Percentiles rank a stretch among this genome's conserved stretches.
phyloP scores from a whole-genome alignment of 2,113 vertebrate genomes.

The Mormoops blainvillei region DNA sequence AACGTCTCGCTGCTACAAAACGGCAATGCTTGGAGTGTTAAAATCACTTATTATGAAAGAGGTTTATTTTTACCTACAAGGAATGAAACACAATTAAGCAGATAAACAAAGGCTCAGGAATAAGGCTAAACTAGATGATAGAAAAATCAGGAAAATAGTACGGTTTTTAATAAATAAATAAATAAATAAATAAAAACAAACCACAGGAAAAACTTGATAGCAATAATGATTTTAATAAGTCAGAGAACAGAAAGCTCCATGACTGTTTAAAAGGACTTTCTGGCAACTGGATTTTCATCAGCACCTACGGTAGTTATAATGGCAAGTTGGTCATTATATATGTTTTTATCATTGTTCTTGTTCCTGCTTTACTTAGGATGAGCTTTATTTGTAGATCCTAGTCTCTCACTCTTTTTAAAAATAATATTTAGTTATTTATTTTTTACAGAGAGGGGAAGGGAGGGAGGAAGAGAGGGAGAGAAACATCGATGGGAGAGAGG shows the following conservation, averaged over 20 bases:
- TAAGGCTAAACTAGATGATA: not conserved
- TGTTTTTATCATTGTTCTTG: not conserved
- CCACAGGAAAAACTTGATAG: not conserved
- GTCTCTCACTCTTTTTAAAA: too few species aligned
- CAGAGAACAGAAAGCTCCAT: not conserved
- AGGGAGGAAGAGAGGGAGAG: too few species aligned
- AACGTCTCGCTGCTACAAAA: not conserved
- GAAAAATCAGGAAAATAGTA: not conserved
- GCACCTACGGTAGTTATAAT: not conserved
- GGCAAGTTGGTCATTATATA: not conserved
- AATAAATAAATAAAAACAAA: not conserved
- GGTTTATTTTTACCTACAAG: conserved; percentile 8
- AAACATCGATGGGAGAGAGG: too few species aligned
- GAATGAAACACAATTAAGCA: conserved; percentile 16
- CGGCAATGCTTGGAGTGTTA: not conserved
- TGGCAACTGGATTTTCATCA: not conserved
- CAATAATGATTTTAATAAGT: conserved; percentile 11
- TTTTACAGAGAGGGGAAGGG: too few species aligned
- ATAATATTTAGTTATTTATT: too few species aligned
- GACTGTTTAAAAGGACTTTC: not conserved
- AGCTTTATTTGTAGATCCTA: not conserved
- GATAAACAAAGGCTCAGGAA: not conserved
- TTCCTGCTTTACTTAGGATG: not conserved
- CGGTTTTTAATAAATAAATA: not conserved
- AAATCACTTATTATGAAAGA: not conserved